Base-by-base conservation (phyloP, 1,140 invertebrate species). In the Drosophila repleta region DNA sequence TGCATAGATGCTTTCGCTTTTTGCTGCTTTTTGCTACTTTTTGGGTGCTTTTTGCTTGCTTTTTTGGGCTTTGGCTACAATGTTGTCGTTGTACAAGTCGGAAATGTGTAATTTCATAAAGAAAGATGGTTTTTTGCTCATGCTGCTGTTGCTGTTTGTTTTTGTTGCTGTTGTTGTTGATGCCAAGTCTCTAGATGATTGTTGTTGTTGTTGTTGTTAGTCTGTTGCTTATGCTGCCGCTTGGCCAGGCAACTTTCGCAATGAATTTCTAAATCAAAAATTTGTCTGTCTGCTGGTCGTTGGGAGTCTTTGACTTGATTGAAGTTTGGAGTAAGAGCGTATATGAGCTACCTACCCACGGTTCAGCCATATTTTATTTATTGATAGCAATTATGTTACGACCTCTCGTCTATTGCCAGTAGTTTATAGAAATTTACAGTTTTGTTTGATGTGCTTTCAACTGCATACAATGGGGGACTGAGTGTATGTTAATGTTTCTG, bases 201-300 rank as follows among this genome's bases (percentile, higher is more conserved):
- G 32, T 8, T 63, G 21, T 58, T 65, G 51, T 10, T 63, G 21
- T 58, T 65, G 51, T 32, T 61, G 56, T 51, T 18, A 45, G 64
- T 66, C 53, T 72, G 49, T 46, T 79, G 66, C 57, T 53, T 37
- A 53, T 74, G 78, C 65, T 85, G 82, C 82, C 67, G 73, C 82
- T 87, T 82, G 78, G 82, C 83, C 65, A 72, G 76, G 83, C 84
- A 83, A 88, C 84, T 83, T 88, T 88, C 60, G 79, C 84, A 81
- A 88, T 89, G 83, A 88, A 88, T 88, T 88, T 88, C 83, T 88
- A 88, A 88, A 88, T 88, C 83, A 88, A 88, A 35, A 89, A 88
- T 76, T 71, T 72, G 45, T 79, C 76, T 87, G 79, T 87, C 82
- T 85, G 75, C 63, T 78, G 74, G 60, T 75, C 66, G 72, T 76